Evolutionary conservation across 2,797 vertebrate species (phyloP).

Genomic region (Sebastes nivosus): DNA sequence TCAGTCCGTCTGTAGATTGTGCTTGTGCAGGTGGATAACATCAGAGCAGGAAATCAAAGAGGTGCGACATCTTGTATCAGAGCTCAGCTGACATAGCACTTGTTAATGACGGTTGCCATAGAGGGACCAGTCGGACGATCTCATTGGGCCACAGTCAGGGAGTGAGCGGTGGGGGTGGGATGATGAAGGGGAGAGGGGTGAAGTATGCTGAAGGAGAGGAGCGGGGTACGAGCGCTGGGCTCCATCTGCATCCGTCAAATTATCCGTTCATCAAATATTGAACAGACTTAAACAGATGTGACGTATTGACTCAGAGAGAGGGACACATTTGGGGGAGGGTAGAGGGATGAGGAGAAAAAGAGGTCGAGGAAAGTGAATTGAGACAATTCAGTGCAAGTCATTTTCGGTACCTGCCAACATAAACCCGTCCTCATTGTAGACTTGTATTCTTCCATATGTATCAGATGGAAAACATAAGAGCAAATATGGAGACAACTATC

Average conservation of each 20-base stretch:
- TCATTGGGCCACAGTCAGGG: not conserved
- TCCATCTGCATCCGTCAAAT: slow-evolving; percentile 49
- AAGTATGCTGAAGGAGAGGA: too few species aligned
- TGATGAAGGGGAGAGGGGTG: not conserved
- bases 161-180: not conserved
- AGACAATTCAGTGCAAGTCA: not conserved
- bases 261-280: slow-evolving; percentile 50
- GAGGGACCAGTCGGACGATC: not conserved
- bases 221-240: not conserved
- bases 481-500: not conserved
- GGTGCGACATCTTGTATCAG: not conserved
- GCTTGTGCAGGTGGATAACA: not conserved
- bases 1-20: not conserved
- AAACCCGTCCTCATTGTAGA: not conserved
- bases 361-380: not conserved
- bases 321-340: not conserved
- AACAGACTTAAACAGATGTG: slow-evolving; percentile 28
- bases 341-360: not conserved
- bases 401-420: not conserved
- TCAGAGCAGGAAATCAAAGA: not conserved
- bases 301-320: slow-evolving; percentile 5
- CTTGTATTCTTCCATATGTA: not conserved
- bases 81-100: slow-evolving; percentile 12
- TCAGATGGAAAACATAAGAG: not conserved
- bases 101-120: slow-evolving; percentile 2